phyloP scores from a whole-genome alignment of 2,797 vertebrate species.

The Spondyliosoma cantharus region DNA sequence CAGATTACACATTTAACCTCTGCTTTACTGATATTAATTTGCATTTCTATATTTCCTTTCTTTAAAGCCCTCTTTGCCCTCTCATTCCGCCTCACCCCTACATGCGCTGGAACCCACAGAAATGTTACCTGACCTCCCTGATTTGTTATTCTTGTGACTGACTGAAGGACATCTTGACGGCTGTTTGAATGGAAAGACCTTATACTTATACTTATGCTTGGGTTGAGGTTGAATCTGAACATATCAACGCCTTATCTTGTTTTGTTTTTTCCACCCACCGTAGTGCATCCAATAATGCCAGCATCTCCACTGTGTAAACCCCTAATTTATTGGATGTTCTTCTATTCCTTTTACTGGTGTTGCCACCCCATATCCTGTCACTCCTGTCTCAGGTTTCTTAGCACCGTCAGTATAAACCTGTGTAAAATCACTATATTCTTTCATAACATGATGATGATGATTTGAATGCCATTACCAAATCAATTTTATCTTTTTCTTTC shows the following conservation, averaged over 20 bases:
- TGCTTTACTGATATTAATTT: not conserved
- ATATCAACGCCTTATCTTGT: no score
- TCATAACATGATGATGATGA: no score
- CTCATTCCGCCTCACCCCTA: conserved; percentile 1
- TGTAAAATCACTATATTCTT: no score
- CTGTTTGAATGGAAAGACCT: conserved; percentile 11
- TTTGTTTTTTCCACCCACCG: not conserved
- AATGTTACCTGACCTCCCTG: not conserved
- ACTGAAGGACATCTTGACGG: not conserved
- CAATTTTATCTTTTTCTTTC: no score
- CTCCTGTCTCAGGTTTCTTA: no score
- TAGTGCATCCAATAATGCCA: not conserved
- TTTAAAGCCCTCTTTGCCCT: not conserved
- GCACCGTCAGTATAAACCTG: no score
- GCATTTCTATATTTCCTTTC: not conserved
- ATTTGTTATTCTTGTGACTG: not conserved
- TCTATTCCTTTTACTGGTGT: no score
- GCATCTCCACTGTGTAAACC: not conserved
- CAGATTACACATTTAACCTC: not conserved
- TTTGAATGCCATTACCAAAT: no score
- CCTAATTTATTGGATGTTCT: not conserved
- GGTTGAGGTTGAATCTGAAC: not conserved
- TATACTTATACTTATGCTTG: not conserved
- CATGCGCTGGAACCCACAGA: conserved; percentile 3
- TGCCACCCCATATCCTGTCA: no score